Evolutionary conservation across 2,113 vertebrate genomes (phyloP).

Genomic region (Laticauda colubrina): DNA sequence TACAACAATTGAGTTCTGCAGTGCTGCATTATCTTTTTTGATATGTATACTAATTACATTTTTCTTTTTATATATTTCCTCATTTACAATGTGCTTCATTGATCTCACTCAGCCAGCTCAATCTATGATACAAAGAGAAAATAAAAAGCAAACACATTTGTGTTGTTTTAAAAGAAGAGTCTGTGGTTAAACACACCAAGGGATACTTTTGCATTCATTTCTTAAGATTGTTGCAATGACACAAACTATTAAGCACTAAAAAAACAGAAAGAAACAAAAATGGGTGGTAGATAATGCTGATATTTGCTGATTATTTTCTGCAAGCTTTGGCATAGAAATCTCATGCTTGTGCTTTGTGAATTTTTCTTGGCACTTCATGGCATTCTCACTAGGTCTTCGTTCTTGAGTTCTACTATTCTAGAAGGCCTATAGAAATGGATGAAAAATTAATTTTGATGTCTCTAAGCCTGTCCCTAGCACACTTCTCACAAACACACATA

Average conservation of each 20-base stretch:
- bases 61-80: conserved; percentile 37
- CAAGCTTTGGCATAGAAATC: conserved; percentile 10
- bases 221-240: conserved; percentile 19
- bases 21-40: neutral
- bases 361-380: conserved; percentile 23
- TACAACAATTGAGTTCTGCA: neutral
- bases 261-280: neutral
- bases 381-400: neutral
- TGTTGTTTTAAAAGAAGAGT: conserved; percentile 45
- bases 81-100: conserved; percentile 43
- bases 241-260: conserved; percentile 29
- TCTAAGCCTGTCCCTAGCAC: neutral
- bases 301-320: neutral
- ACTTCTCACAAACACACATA: neutral
- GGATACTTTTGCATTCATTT: conserved; percentile 42
- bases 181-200: conserved; percentile 27
- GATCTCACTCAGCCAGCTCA: conserved; percentile 25
- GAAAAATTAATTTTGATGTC: conserved; percentile 35
- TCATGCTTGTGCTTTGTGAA: conserved; percentile 19
- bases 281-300: neutral
- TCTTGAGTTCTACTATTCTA: neutral
- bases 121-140: conserved; percentile 44
- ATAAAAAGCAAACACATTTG: conserved; percentile 33
- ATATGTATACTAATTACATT: conserved; percentile 28
- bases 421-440: conserved; percentile 13